Base-by-base conservation (phyloP, 1,140 invertebrate genomes). In the Tribolium castaneum region DNA sequence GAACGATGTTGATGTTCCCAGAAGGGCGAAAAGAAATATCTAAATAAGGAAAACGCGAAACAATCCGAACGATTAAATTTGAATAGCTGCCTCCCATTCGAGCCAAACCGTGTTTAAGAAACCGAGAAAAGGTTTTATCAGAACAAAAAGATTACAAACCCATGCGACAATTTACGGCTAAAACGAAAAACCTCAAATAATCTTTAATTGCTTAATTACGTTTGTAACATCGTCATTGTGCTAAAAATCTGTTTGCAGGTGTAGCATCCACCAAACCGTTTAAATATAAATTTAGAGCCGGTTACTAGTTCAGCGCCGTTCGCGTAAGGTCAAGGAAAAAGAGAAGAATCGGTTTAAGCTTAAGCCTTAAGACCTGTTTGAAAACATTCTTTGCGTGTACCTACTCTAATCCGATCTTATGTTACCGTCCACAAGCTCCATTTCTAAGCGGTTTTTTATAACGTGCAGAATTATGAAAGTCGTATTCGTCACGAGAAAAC, bases 121-220 rank as follows among this genome's bases (percentile, higher is more conserved):
- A 14, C 56, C 56, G 56, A 62, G 14, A 62, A 62, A 34, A 62
- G 56, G 34, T 62, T 62, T 12, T 62, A 62, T 62, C 56, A 19
- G 14, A 56, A 16, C 7, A 19, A 62, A 62, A 10, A 19, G 56
- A 9, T 45, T 45, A 10, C 39, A 45, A 45, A n/a, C 39, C 39
- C 5, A 2, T 3, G 9, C 34, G 39, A 45, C 9, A 45, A 45
- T n/a, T 45, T n/a, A n/a, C n/a, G n/a, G n/a, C n/a, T n/a, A n/a
- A n/a, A n/a, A n/a, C 39, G 39, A 45, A 45, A 30, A 30, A 30
- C 25, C 25, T 30, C 3, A 30, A 1, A 30, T 30, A 30, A 30
- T 30, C 5, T 6, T 30, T 30, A 5, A 30, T 6, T n/a, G n/a
- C n/a, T n/a, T n/a, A n/a, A n/a, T n/a, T n/a, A n/a, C n/a, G n/a